These are phyloP conservation scores for Leucosticte australis DNA, from an alignment of 2,113 vertebrate genomes.

Conservation along the genomic window DNA sequence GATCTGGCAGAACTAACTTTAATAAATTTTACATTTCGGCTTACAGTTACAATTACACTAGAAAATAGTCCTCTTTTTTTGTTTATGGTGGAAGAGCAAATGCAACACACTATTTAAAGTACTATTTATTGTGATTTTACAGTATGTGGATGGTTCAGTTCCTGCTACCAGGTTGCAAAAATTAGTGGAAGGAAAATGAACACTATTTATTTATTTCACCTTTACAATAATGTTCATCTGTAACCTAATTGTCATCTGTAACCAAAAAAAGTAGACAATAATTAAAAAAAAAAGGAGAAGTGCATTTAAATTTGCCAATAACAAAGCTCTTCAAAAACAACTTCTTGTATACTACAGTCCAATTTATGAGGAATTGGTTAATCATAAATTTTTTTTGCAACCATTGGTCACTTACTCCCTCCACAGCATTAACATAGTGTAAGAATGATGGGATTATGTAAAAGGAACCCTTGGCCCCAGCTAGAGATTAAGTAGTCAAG, in stretches of 20 bases:
- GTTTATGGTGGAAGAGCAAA: not conserved
- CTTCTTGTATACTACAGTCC: not conserved
- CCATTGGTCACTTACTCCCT: not conserved
- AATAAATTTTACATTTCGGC: not conserved
- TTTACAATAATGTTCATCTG: not conserved
- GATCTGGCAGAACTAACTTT: not conserved
- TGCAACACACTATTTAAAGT: not conserved
- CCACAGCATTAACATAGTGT: not conserved
- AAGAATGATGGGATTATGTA: conserved; percentile 39
- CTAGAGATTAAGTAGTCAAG: conserved; percentile 51
- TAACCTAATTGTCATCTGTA: not conserved
- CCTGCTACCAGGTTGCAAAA: not conserved
- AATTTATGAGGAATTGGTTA: not conserved
- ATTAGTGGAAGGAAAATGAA: not conserved
- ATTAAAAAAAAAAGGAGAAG: not conserved
- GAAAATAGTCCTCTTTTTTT: not conserved
- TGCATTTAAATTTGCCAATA: not conserved
- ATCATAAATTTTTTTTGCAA: not conserved
- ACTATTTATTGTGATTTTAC: not conserved
- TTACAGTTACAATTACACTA: not conserved
- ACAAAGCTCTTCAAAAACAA: not conserved
- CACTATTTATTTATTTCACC: not conserved
- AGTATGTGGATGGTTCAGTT: not conserved
- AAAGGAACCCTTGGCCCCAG: conserved; percentile 25
- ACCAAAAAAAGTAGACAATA: not conserved